Conservation (phyloP, 2,113 vertebrate species). For the Ceyx melanurus region DNA sequence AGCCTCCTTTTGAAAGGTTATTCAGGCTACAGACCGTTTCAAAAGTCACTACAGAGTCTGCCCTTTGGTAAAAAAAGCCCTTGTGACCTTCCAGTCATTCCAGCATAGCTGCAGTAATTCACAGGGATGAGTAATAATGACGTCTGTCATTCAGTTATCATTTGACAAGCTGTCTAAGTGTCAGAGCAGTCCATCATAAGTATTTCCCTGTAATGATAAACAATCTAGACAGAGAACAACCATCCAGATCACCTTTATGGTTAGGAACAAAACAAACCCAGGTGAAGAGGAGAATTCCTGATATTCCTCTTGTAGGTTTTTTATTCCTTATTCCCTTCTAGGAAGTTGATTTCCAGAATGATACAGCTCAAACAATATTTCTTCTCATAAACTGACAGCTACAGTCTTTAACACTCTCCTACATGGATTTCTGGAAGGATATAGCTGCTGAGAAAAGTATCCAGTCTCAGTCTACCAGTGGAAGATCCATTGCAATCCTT, state of each 20-base stretch:
- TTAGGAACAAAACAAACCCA: not conserved
- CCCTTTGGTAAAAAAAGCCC: slow-evolving; percentile 9
- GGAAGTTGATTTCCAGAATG: not conserved
- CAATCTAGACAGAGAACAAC: not conserved
- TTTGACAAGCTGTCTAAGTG: slow-evolving; percentile 1
- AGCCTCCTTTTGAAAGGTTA: not conserved
- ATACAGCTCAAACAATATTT: not conserved
- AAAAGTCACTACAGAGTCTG: slow-evolving; percentile 2
- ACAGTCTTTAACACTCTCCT: not conserved
- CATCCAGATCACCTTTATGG: not conserved
- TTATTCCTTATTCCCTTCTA: not conserved
- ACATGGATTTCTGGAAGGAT: not conserved
- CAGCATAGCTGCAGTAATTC: not conserved
- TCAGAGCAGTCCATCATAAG: not conserved
- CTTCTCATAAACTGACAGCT: not conserved
- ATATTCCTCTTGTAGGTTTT: not conserved
- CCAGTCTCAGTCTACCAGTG: not conserved
- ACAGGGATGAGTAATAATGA: not conserved
- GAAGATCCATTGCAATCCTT: not conserved
- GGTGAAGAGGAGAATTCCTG: not conserved
- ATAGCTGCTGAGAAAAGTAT: not conserved
- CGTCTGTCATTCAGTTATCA: not conserved
- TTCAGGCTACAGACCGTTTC: not conserved
- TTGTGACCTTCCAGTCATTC: not conserved
- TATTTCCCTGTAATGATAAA: not conserved